Conservation (phyloP, 2,888 invertebrate species). For the Smittia sp. region DNA sequence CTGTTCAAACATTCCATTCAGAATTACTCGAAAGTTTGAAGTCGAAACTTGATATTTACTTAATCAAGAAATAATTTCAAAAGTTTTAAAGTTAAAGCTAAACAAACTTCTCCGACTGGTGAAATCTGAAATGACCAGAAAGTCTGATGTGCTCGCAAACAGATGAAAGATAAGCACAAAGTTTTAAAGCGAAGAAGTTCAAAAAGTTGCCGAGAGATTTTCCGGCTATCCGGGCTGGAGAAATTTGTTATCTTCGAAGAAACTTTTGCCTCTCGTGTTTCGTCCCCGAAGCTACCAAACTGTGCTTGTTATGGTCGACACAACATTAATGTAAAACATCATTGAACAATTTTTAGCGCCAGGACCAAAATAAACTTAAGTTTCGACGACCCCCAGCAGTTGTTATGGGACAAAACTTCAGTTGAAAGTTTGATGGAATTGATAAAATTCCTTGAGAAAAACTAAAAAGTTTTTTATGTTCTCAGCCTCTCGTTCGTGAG, state of each 20-base stretch:
- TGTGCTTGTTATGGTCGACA: background rate
- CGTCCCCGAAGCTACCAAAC: background rate
- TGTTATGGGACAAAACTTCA: background rate
- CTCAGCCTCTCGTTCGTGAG: too few relatives aligned
- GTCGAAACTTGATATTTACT: background rate
- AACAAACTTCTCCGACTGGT: background rate
- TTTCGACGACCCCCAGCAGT: too few relatives aligned
- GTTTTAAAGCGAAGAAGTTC: slow-evolving; percentile 7
- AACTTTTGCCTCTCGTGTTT: background rate
- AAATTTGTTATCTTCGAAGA: background rate
- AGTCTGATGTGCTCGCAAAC: background rate
- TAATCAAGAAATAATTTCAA: background rate
- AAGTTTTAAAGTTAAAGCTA: background rate
- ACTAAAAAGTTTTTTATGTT: too few relatives aligned
- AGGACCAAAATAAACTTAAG: background rate
- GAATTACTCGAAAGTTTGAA: too few relatives aligned
- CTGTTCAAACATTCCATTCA: too few relatives aligned
- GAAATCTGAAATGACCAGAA: background rate
- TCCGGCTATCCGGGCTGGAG: background rate
- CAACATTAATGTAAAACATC: slow-evolving; percentile 20
- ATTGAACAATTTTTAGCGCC: background rate
- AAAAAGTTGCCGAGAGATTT: slow-evolving; percentile 8
- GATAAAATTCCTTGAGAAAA: background rate
- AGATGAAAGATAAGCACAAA: background rate
- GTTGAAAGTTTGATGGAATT: background rate